A percentile compares a stretch with the other conserved stretches of the same genome.
Evolutionary conservation across 35 echinoderm and acorn worm genomes (phyloP).

Genomic region (Strongylocentrotus purpuratus): DNA sequence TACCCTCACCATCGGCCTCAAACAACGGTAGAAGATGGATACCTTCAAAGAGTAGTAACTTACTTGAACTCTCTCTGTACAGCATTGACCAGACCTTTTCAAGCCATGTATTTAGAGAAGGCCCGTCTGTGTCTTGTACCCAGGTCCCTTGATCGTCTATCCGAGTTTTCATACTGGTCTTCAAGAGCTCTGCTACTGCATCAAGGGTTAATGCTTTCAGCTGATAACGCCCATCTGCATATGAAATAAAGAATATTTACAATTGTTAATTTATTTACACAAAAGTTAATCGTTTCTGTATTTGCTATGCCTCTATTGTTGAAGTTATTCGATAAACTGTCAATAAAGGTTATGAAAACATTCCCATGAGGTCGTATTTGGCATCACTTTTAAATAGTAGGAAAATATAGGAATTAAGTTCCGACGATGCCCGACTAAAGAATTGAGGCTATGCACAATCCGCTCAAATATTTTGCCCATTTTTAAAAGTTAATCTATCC

Average conservation of each 20-base stretch:
- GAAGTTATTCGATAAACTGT: too few species aligned
- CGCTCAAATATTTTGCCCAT: too few species aligned
- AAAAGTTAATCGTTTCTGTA: neutral
- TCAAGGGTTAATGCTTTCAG: neutral
- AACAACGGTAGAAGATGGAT: slow-evolving; percentile 31
- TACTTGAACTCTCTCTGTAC: neutral
- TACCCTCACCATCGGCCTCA: neutral
- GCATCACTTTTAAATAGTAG: neutral
- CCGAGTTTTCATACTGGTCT: neutral
- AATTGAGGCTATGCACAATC: neutral
- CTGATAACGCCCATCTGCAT: neutral
- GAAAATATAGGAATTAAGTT: too few species aligned
- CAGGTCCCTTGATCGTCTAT: neutral
- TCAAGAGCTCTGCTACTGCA: neutral
- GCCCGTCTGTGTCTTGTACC: neutral
- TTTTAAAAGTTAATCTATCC: too few species aligned
- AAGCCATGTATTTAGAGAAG: neutral
- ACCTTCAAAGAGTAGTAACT: slow-evolving; percentile 33
- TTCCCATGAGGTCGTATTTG: too few species aligned
- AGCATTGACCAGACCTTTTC: slow-evolving; percentile 34
- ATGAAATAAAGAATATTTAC: too few species aligned
- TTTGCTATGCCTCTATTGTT: neutral
- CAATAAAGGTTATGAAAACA: neutral
- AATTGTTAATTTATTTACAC: too few species aligned
- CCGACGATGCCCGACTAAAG: too few species aligned